Evolutionary conservation across 2,888 invertebrate genomes (phyloP), one percentile per base, ranked within the genome.

Genomic region (Lithophane ornitopus): DNA sequence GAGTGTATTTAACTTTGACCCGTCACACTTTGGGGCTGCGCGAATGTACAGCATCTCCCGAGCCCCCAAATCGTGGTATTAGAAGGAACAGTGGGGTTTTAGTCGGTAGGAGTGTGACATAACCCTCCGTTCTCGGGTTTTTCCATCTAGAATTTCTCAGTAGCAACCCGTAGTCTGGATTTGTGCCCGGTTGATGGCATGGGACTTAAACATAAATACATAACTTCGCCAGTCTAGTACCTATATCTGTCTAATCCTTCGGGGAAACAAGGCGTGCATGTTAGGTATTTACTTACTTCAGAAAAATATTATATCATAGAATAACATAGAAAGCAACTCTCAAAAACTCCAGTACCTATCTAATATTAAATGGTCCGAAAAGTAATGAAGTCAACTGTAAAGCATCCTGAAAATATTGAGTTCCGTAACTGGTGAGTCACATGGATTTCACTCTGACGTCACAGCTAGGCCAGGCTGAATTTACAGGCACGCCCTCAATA

Each of bases 381-480:
- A 76, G 74, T 70, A 68, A 81, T 63, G 69, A 67, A 84, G 56
- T 78, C 39, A 46, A 58, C 62, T 54, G 54, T 61, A 54, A 75
- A 81, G 46, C 52, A 81, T 73, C 44, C 49, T 44, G 54, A 71
- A 76, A 76, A 68, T 76, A 80, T 82, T 56, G 80, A 58, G 41
- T 49, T 66, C 34, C 49, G 28, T 56, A 49, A 58, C 74, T 26
- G 44, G 54, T 67, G 68, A 83, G 46, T 56, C 62, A 58, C 2
- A n/a, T 12, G 70, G 49, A 70, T 83, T 73, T 74, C 28, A 67
- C 49, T 62, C 56, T 39, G 56, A 66, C 68, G 73, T 77, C 62
- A 67, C 69, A 11, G 19, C 58, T 56, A 56, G 54, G 76, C 66
- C 16, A 14, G 58, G 8, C 26, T 46, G 39, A 76, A 81, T 84